These are phyloP conservation scores for Neolamprologus ventralis DNA, from an alignment of 2,113 vertebrate species.

Conservation along the genomic window DNA sequence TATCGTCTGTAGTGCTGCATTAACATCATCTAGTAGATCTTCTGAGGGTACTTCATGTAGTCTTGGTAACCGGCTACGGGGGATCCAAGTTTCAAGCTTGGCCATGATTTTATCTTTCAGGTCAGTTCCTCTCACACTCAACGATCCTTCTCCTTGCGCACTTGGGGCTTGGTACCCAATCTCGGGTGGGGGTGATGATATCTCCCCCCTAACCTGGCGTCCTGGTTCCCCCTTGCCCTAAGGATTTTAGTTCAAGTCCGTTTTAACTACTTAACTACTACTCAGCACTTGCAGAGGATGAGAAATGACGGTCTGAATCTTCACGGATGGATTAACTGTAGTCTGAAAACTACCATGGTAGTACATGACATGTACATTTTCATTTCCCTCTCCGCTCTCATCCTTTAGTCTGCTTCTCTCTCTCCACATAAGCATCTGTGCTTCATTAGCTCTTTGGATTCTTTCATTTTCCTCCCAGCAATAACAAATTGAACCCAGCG, in stretches of 20 bases:
- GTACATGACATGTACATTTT: neutral
- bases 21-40: neutral
- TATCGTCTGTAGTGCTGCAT: neutral
- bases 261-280: neutral
- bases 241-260: neutral
- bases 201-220: neutral
- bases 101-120: neutral
- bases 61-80: fast-evolving
- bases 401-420: neutral
- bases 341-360: neutral
- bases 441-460: slow-evolving; percentile 18
- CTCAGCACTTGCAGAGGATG: neutral
- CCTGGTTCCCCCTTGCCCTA: neutral
- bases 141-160: neutral
- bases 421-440: slow-evolving; percentile 11
- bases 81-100: neutral
- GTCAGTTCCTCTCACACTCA: neutral
- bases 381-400: neutral
- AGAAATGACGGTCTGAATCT: neutral
- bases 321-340: neutral
- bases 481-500: slow-evolving; percentile 5
- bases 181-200: neutral
- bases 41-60: neutral
- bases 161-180: neutral
- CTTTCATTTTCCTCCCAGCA: slow-evolving; percentile 1